Conservation (phyloP, 2,797 vertebrate genomes). For the Erpetoichthys calabaricus region DNA sequence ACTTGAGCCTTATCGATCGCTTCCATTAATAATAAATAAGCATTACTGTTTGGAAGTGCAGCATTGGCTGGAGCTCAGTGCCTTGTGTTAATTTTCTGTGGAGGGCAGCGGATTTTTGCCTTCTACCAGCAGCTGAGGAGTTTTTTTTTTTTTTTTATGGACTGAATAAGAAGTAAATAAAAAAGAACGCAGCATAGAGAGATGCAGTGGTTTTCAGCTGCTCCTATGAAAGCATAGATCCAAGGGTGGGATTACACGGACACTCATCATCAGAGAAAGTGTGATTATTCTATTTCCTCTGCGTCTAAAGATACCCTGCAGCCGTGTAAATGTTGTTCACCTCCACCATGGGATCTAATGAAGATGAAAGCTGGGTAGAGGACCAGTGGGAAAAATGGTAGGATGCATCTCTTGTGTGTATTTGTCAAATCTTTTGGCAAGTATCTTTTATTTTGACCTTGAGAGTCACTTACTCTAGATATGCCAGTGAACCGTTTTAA, state of each 20-base stretch:
- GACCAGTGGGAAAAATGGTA: conserved; percentile 99
- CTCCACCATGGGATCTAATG: conserved; percentile 76
- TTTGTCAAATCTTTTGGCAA: not conserved
- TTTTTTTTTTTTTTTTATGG: conserved; percentile 28
- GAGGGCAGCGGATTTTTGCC: conserved; percentile 30
- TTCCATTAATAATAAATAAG: conserved; percentile 40
- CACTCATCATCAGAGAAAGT: conserved; percentile 8
- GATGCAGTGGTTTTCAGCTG: not conserved
- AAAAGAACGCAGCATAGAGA: conserved; percentile 8
- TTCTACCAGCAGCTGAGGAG: conserved; percentile 15
- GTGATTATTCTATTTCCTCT: not conserved
- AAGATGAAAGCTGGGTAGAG: conserved; percentile 90
- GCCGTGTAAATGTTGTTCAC: conserved; percentile 50
- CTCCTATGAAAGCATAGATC: not conserved
- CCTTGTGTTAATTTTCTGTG: conserved; percentile 25
- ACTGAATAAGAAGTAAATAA: conserved; percentile 24
- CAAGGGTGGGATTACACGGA: conserved; percentile 1
- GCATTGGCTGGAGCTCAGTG: conserved; percentile 16
- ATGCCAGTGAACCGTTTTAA: too few relatives aligned
- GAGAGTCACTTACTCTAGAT: too few relatives aligned
- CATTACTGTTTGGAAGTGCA: conserved; percentile 15
- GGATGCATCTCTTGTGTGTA: conserved; percentile 14
- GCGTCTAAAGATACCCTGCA: conserved; percentile 10
- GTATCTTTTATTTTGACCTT: too few relatives aligned
- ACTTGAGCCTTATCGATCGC: conserved; percentile 28